Evolutionary conservation across 2,888 invertebrate genomes (phyloP), one percentile per base, ranked within the genome.

Genomic region (Diaprepes abbreviatus): DNA sequence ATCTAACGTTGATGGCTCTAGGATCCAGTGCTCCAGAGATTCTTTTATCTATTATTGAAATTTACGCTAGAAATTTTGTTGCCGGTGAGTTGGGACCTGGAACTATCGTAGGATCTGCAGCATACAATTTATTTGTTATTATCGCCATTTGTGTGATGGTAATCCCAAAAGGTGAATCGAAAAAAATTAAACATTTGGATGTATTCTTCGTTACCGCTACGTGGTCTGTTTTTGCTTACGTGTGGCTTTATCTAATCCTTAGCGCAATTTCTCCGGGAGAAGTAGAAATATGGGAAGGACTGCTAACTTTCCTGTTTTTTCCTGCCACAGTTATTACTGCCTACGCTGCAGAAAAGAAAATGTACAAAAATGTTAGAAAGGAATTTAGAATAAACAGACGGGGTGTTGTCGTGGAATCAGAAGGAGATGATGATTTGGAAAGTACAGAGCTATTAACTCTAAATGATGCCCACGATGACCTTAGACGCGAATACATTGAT

Each of bases 11-110:
- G 60, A 99, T 99, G 99, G 99, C 99, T 10, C 86, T 99, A 62
- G 98, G 99, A 1, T 98, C 98, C 17, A 98, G 97, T 78, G 98
- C 98, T 1, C 99, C 99, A 0, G 99, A 99, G 86, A 99, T 99
- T 82, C 86, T 99, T 19, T 86, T 99, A 45, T 98, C 98, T 10
- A 94, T 98, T 77, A 98, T 99, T 81, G 99, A 99, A 86, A 97
- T 98, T 83, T 94, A 94, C 84, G 97, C 96, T 38, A 95, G 96
- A 84, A 91, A 94, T 81, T 99, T 98, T 82, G 88, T 96, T 82
- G 97, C 98, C 40, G 98, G 99, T 5, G 98, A 98, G 69, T 87
- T 99, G 64, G 99, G 98, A 12, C 98, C 99, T 3, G 96, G 98
- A 19, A 99, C 98, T 48, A 99, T 98, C 78, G 98, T 99, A 62